A percentile compares a stretch with the other conserved stretches of the same genome.
phyloP scores from a whole-genome alignment of 2,888 invertebrate genomes.

The Apodemia mormo region DNA sequence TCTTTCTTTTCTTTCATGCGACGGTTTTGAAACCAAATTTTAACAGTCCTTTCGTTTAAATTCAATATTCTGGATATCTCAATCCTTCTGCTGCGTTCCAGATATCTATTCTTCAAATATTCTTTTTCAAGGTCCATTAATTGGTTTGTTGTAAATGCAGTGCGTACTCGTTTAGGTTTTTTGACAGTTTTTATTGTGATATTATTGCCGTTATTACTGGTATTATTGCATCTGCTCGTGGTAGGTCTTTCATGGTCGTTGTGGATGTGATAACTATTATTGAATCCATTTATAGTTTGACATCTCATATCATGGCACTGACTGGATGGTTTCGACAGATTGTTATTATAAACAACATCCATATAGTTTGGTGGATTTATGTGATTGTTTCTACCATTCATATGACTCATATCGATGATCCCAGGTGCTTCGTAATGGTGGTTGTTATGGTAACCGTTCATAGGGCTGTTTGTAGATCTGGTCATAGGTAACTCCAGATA shows the following conservation, averaged over 20 bases:
- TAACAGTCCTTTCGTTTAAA: constrained; percentile 78
- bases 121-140: constrained; percentile 88
- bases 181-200: constrained; percentile 40
- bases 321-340: neutral
- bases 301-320: constrained; percentile 1
- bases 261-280: neutral
- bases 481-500: neutral
- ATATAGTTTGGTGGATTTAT: constrained; percentile 20
- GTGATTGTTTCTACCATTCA: neutral
- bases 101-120: constrained; percentile 85
- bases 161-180: constrained; percentile 85
- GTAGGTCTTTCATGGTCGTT: neutral
- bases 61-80: constrained; percentile 69
- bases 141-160: constrained; percentile 89
- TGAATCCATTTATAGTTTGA: constrained; percentile 3
- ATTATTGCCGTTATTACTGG: neutral
- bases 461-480: neutral
- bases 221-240: neutral
- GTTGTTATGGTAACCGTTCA: neutral
- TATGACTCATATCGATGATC: neutral
- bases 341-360: constrained; percentile 19
- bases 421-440: neutral
- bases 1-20: constrained; percentile 89
- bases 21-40: constrained; percentile 93
- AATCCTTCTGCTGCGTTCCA: constrained; percentile 87